phyloP scores from a whole-genome alignment of 2,113 vertebrate species.

The Lasiurus borealis region DNA sequence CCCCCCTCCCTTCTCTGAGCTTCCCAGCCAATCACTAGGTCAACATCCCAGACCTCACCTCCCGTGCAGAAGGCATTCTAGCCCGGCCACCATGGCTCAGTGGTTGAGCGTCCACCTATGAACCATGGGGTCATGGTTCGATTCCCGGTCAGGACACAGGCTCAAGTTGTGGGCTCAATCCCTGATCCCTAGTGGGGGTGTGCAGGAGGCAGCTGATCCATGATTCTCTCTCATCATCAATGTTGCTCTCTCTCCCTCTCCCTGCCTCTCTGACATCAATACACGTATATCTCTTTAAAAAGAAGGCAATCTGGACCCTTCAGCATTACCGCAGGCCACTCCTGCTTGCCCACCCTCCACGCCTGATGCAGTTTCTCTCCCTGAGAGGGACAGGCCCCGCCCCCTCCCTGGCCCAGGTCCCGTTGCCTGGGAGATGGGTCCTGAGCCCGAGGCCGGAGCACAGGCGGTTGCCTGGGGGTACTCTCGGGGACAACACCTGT shows the following conservation, averaged over 20 bases:
- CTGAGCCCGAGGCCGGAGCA: background rate
- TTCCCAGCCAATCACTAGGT: background rate
- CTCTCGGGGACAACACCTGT: background rate
- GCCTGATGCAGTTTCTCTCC: background rate
- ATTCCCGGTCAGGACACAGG: too few species aligned
- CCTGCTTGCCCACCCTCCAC: background rate
- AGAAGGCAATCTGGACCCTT: too few species aligned
- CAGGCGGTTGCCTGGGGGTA: background rate
- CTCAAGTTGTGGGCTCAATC: too few species aligned
- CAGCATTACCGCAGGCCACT: background rate
- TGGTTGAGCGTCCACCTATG: too few species aligned
- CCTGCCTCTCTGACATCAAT: too few species aligned
- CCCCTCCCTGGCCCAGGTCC: accelerated
- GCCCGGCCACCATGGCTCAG: too few species aligned
- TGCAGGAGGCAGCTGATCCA: too few species aligned
- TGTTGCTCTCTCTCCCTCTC: too few species aligned
- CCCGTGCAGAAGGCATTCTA: background rate
- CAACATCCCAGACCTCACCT: background rate
- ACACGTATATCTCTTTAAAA: too few species aligned
- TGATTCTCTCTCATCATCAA: too few species aligned
- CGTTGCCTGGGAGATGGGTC: background rate
- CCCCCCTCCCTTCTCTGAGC: background rate
- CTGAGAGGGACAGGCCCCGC: background rate
- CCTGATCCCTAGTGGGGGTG: too few species aligned
- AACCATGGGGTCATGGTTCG: too few species aligned